Evolutionary conservation across 2,113 vertebrate species (phyloP).

Genomic region (Myotis lucifugus): DNA sequence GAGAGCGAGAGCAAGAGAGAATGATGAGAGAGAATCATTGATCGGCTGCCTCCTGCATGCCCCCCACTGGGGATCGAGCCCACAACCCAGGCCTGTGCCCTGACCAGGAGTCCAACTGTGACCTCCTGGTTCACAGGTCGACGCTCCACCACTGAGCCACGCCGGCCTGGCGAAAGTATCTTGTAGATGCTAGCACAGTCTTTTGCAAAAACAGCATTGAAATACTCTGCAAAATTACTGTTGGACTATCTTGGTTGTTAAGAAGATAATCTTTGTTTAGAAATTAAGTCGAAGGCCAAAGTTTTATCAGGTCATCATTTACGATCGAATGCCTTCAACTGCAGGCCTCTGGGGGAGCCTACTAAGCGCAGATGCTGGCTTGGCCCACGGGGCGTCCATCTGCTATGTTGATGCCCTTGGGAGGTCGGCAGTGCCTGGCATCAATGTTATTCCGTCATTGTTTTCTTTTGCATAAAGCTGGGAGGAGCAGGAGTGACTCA

Average conservation of each 20-base stretch:
- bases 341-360: background rate
- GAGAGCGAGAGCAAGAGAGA: too few species aligned
- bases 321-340: background rate
- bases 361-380: background rate
- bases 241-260: background rate
- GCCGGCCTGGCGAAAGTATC: too few species aligned
- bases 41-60: too few species aligned
- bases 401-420: background rate
- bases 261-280: background rate
- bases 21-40: too few species aligned
- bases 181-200: background rate
- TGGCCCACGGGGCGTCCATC: background rate
- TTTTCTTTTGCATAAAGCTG: conserved; percentile 28
- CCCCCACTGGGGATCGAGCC: too few species aligned
- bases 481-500: background rate
- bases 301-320: background rate
- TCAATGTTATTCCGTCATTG: background rate
- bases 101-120: too few species aligned
- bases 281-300: background rate
- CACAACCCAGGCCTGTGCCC: too few species aligned
- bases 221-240: background rate
- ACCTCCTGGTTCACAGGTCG: too few species aligned
- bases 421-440: background rate
- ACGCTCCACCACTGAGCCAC: too few species aligned
- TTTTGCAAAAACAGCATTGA: background rate